Conservation (phyloP, 30 jellyfish, hydroid and myxozoan species). For the Chironex yamaguchii region DNA sequence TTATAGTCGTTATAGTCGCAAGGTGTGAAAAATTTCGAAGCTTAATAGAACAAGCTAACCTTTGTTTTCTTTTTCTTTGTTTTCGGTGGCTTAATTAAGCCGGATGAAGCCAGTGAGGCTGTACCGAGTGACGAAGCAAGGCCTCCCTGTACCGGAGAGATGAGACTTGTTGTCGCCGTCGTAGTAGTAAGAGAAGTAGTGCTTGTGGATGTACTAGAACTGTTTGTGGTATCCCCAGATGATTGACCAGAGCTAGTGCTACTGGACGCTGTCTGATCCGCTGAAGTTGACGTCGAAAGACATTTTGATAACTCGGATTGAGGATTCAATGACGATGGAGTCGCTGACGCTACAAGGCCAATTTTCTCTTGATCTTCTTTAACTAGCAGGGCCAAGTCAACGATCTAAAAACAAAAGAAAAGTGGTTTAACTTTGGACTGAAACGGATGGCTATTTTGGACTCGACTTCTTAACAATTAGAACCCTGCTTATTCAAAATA, state of each 20-base stretch:
- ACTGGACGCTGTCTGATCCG: constrained; percentile 16
- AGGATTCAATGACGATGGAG: constrained; percentile 82
- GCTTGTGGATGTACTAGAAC: neutral
- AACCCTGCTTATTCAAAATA: too few species aligned
- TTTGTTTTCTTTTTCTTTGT: constrained; percentile 92
- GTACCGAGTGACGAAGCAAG: constrained; percentile 97
- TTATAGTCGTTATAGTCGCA: neutral
- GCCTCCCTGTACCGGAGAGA: constrained; percentile 98
- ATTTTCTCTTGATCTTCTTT: constrained; percentile 89
- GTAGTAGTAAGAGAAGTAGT: constrained; percentile 38
- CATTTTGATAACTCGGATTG: constrained; percentile 68
- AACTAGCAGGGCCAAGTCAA: constrained; percentile 90
- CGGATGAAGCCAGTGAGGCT: constrained; percentile 97
- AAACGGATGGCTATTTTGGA: too few species aligned
- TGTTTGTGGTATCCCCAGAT: constrained; percentile 83
- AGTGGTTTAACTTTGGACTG: too few species aligned
- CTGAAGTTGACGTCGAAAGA: constrained; percentile 13
- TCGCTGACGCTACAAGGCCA: constrained; percentile 53
- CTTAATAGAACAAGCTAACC: constrained; percentile 49
- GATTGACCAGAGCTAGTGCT: constrained; percentile 74
- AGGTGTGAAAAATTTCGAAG: neutral
- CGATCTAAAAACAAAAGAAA: constrained; percentile 65
- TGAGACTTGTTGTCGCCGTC: constrained; percentile 62
- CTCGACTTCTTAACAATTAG: too few species aligned
- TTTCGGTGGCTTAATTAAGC: constrained; percentile 85